Evolutionary conservation across 2,113 vertebrate species (phyloP).

Genomic region (Chlorodrepanis virens): DNA sequence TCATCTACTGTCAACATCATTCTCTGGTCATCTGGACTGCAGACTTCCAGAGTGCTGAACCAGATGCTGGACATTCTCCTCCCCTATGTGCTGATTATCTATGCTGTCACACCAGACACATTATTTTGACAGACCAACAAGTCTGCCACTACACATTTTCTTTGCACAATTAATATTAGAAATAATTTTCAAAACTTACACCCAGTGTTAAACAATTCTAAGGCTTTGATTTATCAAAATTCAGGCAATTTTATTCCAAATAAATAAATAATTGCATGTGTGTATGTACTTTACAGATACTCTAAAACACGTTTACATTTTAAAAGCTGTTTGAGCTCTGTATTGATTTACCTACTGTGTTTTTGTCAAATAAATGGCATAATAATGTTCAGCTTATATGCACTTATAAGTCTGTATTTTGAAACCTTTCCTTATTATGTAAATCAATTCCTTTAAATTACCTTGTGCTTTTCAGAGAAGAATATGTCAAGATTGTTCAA

Average conservation of each 20-base stretch:
- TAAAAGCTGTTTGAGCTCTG: background rate
- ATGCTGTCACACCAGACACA: background rate
- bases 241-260: background rate
- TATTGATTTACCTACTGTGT: background rate
- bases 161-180: background rate
- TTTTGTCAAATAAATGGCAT: background rate
- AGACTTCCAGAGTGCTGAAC: background rate
- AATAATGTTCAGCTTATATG: background rate
- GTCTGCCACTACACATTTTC: background rate
- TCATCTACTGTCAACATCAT: background rate
- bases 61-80: background rate
- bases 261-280: background rate
- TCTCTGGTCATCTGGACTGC: background rate
- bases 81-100: background rate
- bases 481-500: background rate
- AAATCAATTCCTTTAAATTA: background rate
- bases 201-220: background rate
- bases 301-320: background rate
- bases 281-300: background rate
- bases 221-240: background rate
- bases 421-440: background rate
- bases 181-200: background rate
- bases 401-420: background rate
- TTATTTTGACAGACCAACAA: background rate
- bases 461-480: background rate